These are phyloP conservation scores for Pseudomyrmex flavicornis DNA, from an alignment of 1,140 invertebrate genomes.

Conservation along the genomic window DNA sequence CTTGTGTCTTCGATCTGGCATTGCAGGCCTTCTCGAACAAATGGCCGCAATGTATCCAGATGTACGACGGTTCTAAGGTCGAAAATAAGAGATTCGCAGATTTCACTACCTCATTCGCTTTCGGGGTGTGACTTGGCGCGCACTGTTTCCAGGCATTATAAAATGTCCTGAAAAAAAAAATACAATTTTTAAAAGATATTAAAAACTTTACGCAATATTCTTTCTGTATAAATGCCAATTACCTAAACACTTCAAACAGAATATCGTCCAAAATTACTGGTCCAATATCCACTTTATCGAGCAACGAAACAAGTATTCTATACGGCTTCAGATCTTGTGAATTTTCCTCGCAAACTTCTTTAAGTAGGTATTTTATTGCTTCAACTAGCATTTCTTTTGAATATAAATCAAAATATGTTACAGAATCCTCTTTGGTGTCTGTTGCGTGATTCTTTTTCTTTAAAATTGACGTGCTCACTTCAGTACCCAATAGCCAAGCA, in stretches of 20 bases:
- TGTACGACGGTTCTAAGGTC: conserved; percentile 93
- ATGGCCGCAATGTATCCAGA: conserved; percentile 93
- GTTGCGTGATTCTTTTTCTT: conserved; percentile 81
- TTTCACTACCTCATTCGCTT: conserved; percentile 89
- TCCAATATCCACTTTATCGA: conserved; percentile 96
- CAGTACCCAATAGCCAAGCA: conserved; percentile 92
- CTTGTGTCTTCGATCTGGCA: conserved; percentile 72
- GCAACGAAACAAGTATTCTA: conserved; percentile 93
- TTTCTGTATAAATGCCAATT: conserved; percentile 14
- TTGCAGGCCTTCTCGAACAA: conserved; percentile 89
- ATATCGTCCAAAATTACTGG: conserved; percentile 94
- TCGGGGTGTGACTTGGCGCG: conserved; percentile 72
- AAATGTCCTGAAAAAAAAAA: conserved; percentile 83
- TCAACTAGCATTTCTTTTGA: conserved; percentile 90
- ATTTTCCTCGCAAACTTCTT: conserved; percentile 86
- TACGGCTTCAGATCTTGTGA: conserved; percentile 92
- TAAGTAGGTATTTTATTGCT: conserved; percentile 88
- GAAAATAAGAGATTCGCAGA: conserved; percentile 95
- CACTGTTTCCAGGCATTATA: conserved; percentile 83
- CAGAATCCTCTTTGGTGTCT: conserved; percentile 78
- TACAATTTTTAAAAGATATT: conserved; percentile 31
- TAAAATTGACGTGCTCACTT: conserved; percentile 87
- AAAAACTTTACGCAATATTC: not conserved
- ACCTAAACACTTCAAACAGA: conserved; percentile 94
- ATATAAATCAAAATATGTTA: conserved; percentile 91